phyloP scores from a whole-genome alignment of 30 jellyfish, hydroid and myxozoan genomes.

The Turritopsis rubra region DNA sequence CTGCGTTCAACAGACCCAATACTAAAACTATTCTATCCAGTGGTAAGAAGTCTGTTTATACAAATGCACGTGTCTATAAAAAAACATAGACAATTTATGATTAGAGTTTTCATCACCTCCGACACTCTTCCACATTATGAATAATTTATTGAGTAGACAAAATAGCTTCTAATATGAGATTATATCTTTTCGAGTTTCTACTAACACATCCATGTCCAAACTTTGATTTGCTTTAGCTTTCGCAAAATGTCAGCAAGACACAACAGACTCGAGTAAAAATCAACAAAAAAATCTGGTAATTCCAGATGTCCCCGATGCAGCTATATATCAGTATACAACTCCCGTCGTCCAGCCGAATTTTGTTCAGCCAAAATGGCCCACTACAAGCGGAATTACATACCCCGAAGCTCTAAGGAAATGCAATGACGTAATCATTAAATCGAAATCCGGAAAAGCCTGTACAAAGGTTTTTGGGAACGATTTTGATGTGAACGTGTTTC shows the following conservation, averaged over 20 bases:
- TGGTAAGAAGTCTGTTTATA: background rate
- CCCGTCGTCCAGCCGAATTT: constrained; percentile 26
- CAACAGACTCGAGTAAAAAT: no score
- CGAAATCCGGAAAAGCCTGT: constrained; percentile 38
- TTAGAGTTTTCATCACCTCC: no score
- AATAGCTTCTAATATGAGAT: no score
- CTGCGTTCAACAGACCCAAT: background rate
- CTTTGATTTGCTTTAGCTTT: background rate
- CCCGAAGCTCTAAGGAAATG: constrained; percentile 30
- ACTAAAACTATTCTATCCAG: background rate
- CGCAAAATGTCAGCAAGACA: constrained; percentile 10
- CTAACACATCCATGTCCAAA: background rate
- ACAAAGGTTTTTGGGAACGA: constrained; percentile 33
- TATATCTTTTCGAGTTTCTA: no score
- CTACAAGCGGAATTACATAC: constrained; percentile 47
- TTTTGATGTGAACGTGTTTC: constrained; percentile 35
- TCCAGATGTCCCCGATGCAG: constrained; percentile 39
- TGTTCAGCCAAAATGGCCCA: constrained; percentile 54
- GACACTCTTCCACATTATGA: no score
- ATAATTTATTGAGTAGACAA: no score
- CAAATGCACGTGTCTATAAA: no score
- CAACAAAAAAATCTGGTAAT: constrained; percentile 29
- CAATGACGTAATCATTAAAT: constrained; percentile 21
- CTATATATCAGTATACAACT: constrained; percentile 13
- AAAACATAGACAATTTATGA: no score